Evolutionary conservation across 2,113 vertebrate genomes (phyloP), one percentile per base, ranked within the genome.

Genomic region (Astur gentilis): DNA sequence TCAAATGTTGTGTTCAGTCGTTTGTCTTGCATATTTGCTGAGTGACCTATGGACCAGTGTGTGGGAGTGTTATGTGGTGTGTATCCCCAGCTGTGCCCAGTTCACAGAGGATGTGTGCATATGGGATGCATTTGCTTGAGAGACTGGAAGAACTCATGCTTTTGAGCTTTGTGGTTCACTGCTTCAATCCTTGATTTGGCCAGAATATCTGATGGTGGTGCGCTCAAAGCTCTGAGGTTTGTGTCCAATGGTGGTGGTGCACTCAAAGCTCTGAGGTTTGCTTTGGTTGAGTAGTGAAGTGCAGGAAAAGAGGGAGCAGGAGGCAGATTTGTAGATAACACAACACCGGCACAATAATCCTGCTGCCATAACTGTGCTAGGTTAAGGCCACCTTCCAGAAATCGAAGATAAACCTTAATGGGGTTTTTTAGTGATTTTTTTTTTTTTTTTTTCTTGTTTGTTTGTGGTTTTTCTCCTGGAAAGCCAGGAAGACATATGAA

Each of bases 1-100:
- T 42, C 31, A 27, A 76, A 50, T 1, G 13, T 12, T 29, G 31
- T 0, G 0, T 32, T 83, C 31, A 19, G 66, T 13, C 0, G 0
- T 18, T 8, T 1, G 13, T 87, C 83, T 58, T 36, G 42, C 26
- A 5, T 42, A 21, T 23, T 72, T 42, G 40, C 50, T 11, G 77
- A 16, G 77, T 89, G 92, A 95, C 87, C 83, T 64, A 34, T 0
- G 2, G 77, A 44, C 8, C 64, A 40, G 36, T 8, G 84, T 5
- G 94, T 91, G 90, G 87, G 92, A 1, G 90, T 73, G 54, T 9
- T 29, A 5, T 27, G 64, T 42, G 65, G 11, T 40, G 72, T 6
- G 27, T 19, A 9, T 78, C 92, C 72, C 77, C 55, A 58, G 93
- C 90, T 82, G 55, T 66, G 94, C 95, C 87, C 77, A 10, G 60